These are phyloP conservation scores for Microcebus griseorufus DNA, from an alignment of 2,113 vertebrate species.

Conservation along the genomic window DNA sequence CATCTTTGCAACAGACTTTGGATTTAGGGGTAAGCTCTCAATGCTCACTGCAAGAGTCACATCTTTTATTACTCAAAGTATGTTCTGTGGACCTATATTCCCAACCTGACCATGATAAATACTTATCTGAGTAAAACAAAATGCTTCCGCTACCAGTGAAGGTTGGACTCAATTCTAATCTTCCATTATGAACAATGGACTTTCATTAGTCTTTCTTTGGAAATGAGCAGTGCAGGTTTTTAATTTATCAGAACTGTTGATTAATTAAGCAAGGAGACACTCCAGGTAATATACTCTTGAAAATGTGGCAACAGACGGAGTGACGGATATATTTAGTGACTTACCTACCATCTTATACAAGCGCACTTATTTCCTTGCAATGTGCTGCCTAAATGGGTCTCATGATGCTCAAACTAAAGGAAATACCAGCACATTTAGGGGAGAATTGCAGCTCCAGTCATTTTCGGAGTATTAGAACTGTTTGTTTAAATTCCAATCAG, in stretches of 20 bases:
- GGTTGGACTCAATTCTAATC: neutral
- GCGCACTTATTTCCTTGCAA: fast-evolving
- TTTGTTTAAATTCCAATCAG: constrained; percentile 23
- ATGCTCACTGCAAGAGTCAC: neutral
- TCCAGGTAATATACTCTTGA: neutral
- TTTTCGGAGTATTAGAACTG: neutral
- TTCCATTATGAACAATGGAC: neutral
- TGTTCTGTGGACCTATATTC: neutral
- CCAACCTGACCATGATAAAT: neutral
- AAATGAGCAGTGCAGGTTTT: neutral
- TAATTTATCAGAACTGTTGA: neutral
- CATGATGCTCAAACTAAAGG: neutral
- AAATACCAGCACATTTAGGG: neutral
- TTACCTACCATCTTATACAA: neutral
- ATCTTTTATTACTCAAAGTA: neutral
- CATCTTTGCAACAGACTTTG: neutral
- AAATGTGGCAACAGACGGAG: neutral
- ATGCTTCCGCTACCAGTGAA: neutral
- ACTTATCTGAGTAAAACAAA: neutral
- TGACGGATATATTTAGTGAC: neutral
- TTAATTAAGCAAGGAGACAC: constrained; percentile 35
- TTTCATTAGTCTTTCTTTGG: constrained; percentile 51
- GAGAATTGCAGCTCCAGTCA: neutral
- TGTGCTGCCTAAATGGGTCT: neutral
- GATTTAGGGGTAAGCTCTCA: neutral